Evolutionary conservation across 2,888 invertebrate genomes (phyloP).

Genomic region (Leptinotarsa juncta): DNA sequence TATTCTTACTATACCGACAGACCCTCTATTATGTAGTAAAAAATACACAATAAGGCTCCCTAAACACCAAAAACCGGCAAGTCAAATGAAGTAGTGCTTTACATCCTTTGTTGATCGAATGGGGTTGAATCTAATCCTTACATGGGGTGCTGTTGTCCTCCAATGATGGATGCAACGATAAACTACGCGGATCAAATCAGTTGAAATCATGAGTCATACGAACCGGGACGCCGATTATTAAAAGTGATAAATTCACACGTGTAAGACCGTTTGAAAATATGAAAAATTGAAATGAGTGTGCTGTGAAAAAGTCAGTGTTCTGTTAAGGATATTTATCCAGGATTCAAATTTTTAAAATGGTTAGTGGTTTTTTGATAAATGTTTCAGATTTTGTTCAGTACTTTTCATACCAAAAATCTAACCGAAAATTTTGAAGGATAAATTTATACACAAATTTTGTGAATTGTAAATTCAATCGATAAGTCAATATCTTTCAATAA

Average conservation of each 20-base stretch:
- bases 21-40: slow-evolving; percentile 50
- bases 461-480: too few species aligned
- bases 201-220: slow-evolving; percentile 59
- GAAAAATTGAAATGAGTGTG: background rate
- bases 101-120: slow-evolving; percentile 43
- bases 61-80: slow-evolving; percentile 58
- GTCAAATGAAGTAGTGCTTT: slow-evolving; percentile 53
- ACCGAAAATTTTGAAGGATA: too few species aligned
- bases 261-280: background rate
- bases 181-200: slow-evolving; percentile 57
- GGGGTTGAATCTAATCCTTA: slow-evolving; percentile 54
- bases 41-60: slow-evolving; percentile 54
- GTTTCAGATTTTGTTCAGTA: too few species aligned
- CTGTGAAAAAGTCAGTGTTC: background rate
- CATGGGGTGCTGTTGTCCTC: slow-evolving; percentile 59
- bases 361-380: too few species aligned
- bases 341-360: background rate
- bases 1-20: slow-evolving; percentile 31
- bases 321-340: background rate
- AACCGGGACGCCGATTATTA: slow-evolving; percentile 54
- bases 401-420: too few species aligned
- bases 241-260: slow-evolving; percentile 46
- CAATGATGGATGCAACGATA: slow-evolving; percentile 59
- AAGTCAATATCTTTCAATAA: too few species aligned
- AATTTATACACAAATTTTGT: too few species aligned